Base-by-base conservation (phyloP, 2,888 invertebrate species). In the Horisme vitalbata region DNA sequence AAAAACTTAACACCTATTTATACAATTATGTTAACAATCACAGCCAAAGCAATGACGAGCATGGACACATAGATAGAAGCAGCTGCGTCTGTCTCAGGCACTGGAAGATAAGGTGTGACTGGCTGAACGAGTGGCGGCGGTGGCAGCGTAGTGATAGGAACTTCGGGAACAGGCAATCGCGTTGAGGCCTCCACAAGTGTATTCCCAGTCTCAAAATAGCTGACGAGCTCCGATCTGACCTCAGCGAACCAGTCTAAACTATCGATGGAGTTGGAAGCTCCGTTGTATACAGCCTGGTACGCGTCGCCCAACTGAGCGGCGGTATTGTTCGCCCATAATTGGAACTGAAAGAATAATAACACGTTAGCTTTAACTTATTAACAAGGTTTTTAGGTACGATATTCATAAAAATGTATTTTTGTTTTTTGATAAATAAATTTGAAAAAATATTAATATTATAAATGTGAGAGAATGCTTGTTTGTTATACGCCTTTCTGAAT, bases 271-370 rank as follows among this genome's bases (percentile, higher is more conserved):
- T 35, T 13, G 3, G 62, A 55, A 0, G 81, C 76, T 0, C 59
- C 66, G 1, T 49, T 53, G 34, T 57, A 55, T 0, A 83, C 67
- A 0, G 30, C 3, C 3, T 50, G 18, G 44, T 65, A 78, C 1
- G 55, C 36, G 2, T 20, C 9, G 1, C 71, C 75, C n/a, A 87
- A 56, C 0, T 3, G 20, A 0, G 24, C 56, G 28, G 63, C 61
- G 35, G 61, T 73, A 0, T 31, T 4, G 1, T 48, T 63, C 0
- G 69, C 79, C 88, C 88, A 89, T 2, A 26, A 15, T 67, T 71
- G 66, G 69, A 81, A 86, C 89, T 89, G 69, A 8, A 57, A 61
- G 7, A 20, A 13, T 21, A 23, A 23, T 18, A 5, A 4, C 4
- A 23, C n/a, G n/a, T n/a, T n/a, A n/a, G n/a, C n/a, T n/a, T n/a